Percentiles rank a stretch among this genome's conserved stretches.
Conservation (phyloP, 2,113 vertebrate species). For the Rhineura floridana region DNA sequence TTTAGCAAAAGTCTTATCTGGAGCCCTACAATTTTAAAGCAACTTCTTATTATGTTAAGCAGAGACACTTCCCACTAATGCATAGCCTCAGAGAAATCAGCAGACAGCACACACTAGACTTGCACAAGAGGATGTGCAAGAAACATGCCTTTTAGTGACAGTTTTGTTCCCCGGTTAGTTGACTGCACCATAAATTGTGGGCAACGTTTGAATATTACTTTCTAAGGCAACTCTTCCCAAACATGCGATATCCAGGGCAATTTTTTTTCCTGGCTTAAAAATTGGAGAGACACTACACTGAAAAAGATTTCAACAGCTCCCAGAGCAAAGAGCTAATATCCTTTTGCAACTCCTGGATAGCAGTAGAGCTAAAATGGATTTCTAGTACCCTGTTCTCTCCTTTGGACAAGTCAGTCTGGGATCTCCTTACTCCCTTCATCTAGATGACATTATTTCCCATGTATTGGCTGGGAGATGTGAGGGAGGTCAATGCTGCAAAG, state of each 20-base stretch:
- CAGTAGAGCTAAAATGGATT: background rate
- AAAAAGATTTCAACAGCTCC: background rate
- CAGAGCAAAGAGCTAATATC: rapidly evolving
- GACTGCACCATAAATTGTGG: background rate
- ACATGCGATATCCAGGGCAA: background rate
- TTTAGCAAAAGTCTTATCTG: background rate
- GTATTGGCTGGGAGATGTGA: too few species aligned
- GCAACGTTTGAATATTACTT: background rate
- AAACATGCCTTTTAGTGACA: background rate
- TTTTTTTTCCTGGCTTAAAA: background rate
- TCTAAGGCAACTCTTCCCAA: background rate
- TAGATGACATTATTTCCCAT: background rate
- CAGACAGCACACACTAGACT: background rate
- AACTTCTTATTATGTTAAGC: background rate
- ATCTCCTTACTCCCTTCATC: background rate
- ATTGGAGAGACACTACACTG: background rate
- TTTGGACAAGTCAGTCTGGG: background rate
- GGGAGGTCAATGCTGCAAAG: too few species aligned
- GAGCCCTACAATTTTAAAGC: background rate
- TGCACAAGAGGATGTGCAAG: background rate
- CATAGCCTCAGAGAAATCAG: background rate
- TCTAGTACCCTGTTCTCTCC: background rate
- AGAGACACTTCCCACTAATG: background rate
- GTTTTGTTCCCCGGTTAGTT: background rate
- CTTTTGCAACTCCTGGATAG: background rate